Evolutionary conservation across 2,113 vertebrate genomes (phyloP).

Genomic region (Chamaea fasciata): DNA sequence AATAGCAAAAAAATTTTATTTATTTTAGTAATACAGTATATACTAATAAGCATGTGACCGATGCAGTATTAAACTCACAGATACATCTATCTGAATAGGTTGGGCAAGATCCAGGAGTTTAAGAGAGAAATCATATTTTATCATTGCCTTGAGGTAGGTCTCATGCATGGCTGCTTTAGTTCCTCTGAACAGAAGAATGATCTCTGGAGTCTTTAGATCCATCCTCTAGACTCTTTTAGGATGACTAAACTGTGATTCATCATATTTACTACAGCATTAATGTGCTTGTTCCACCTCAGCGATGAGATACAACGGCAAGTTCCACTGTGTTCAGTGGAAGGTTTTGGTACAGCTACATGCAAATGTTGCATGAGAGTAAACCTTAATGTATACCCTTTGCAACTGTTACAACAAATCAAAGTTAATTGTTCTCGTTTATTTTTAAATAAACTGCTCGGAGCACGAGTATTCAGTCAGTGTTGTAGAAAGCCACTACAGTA

Average conservation of each 20-base stretch:
- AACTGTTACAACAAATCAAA: conserved; percentile 1
- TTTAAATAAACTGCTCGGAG: background rate
- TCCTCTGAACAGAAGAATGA: background rate
- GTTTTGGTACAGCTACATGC: background rate
- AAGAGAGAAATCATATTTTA: background rate
- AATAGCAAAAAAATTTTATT: background rate
- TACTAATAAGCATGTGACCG: background rate
- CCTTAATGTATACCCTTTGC: background rate
- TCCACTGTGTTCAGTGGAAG: background rate
- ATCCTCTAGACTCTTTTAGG: background rate
- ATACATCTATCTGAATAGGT: background rate
- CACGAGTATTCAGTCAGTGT: background rate
- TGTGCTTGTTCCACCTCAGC: conserved; percentile 1
- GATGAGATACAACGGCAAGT: background rate
- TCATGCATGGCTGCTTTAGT: background rate
- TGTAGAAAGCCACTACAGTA: background rate
- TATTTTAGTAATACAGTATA: background rate
- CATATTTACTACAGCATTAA: conserved; percentile 1
- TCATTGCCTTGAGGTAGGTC: background rate
- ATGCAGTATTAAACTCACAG: background rate
- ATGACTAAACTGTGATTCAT: conserved; percentile 20
- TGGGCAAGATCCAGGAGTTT: background rate
- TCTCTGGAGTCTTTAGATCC: background rate
- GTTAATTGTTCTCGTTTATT: conserved; percentile 11
- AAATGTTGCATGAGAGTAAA: background rate